phyloP scores from a whole-genome alignment of 2,888 invertebrate species.

The Patella pellucida region DNA sequence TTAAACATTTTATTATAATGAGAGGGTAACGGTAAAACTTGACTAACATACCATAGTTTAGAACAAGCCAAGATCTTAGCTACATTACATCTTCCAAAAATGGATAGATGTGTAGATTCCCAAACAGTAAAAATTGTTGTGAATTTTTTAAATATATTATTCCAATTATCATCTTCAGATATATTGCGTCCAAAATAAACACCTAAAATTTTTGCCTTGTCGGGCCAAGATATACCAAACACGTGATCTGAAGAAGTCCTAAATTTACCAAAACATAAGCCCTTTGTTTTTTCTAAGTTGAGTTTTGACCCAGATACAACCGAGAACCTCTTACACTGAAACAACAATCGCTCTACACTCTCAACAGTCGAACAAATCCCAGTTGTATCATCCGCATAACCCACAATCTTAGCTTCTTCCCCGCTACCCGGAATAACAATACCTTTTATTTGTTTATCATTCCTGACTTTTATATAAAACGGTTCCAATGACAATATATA shows the following conservation, averaged over 20 bases:
- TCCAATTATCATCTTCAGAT: slow-evolving; percentile 31
- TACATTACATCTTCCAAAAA: slow-evolving; percentile 9
- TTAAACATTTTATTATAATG: not conserved
- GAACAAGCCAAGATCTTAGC: slow-evolving; percentile 6
- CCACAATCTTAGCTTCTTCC: slow-evolving; percentile 7
- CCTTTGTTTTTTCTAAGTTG: slow-evolving; percentile 19
- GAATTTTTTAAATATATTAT: slow-evolving; percentile 30
- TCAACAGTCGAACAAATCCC: not conserved
- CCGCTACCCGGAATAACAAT: not conserved
- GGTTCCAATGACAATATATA: not conserved
- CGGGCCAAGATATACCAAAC: slow-evolving; percentile 1
- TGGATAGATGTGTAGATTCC: slow-evolving; percentile 4
- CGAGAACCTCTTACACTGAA: not conserved
- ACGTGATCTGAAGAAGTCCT: not conserved
- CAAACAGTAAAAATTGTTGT: slow-evolving; percentile 24
- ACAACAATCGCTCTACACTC: slow-evolving; percentile 5
- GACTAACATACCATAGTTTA: not conserved
- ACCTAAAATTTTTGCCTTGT: not conserved
- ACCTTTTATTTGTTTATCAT: not conserved
- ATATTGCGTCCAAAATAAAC: slow-evolving; percentile 29
- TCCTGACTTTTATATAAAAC: not conserved
- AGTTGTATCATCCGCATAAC: slow-evolving; percentile 4
- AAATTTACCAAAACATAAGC: not conserved
- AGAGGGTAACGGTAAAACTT: not conserved
- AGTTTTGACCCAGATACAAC: slow-evolving; percentile 20